Percentiles rank a stretch among this genome's conserved stretches.
These are phyloP conservation scores for Drosophila cardini DNA, from an alignment of 1,140 invertebrate genomes.

Conservation along the genomic window DNA sequence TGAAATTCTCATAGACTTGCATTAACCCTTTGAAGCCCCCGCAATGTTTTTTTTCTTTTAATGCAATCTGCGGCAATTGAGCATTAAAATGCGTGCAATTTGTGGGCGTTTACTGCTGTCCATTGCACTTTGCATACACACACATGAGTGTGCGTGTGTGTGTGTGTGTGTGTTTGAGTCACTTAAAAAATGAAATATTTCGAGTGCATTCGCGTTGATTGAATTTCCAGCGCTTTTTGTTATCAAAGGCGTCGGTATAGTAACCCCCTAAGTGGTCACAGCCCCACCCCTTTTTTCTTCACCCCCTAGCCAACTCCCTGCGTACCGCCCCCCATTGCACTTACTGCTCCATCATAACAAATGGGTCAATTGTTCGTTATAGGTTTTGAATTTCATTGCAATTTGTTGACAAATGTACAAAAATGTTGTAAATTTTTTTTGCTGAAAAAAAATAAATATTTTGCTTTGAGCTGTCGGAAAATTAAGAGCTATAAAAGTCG, in stretches of 20 bases:
- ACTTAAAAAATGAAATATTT: conserved; percentile 39
- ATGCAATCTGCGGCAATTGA: conserved; percentile 43
- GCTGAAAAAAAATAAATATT: no score
- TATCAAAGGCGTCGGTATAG: conserved; percentile 23
- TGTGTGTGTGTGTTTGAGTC: conserved; percentile 25
- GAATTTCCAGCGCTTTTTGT: conserved; percentile 46
- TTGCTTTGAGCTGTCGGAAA: neutral
- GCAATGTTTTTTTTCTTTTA: conserved; percentile 3
- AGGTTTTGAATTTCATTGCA: conserved; percentile 52
- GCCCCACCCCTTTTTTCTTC: neutral
- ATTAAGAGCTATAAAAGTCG: neutral
- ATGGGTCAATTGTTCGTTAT: conserved; percentile 61
- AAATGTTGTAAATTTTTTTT: conserved; percentile 24
- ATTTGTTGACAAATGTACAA: conserved; percentile 42
- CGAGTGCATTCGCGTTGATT: conserved; percentile 53
- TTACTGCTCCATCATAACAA: conserved; percentile 31
- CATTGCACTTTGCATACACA: conserved; percentile 28
- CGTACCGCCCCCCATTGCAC: neutral
- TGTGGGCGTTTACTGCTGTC: conserved; percentile 31
- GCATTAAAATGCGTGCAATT: conserved; percentile 46
- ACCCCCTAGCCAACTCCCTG: neutral
- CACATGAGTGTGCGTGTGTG: neutral
- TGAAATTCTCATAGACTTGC: neutral
- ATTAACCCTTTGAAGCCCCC: conserved; percentile 14
- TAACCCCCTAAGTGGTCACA: conserved; percentile 2